Base-by-base conservation (phyloP, 2,113 vertebrate species). In the Tachysurus vachellii region DNA sequence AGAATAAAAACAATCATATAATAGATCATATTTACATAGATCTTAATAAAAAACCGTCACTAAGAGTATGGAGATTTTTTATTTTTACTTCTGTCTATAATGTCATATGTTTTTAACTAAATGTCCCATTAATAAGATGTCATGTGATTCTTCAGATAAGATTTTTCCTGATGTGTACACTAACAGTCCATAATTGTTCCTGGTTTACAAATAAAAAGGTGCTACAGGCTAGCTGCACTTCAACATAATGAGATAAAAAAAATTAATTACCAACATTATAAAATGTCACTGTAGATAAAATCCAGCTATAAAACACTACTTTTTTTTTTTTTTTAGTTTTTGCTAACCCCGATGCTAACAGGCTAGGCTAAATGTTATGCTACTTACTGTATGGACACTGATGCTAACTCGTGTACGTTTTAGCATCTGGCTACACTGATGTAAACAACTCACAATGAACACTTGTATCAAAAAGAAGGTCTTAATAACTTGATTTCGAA, bases 321-420 rank as follows among this genome's bases (percentile, higher is more conserved):
- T 14, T 28, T 14, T n/a, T n/a, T n/a, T n/a, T n/a, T n/a, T n/a
- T n/a, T n/a, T n/a, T n/a, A n/a, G n/a, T n/a, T n/a, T n/a, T 53
- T 11, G 44, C 21, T 50, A 6, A 57, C 28, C 56, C 4, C 8
- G 8, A 57, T 42, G 83, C 83, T 77, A 66, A 12, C 44, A 54
- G 75, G 26, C 42, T 66, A 79, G 9, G 68, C 44, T 36, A 26
- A 26, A 54, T 31, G 50, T 84, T 73, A 71, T 80, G 64, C 82
- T 83, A 70, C n/a, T 53, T 54, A 83, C 31, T 28, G 66, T 16
- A n/a, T 61, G 4, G 75, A 79, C n/a, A 64, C 3, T 64, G 59
- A 79, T 66, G 84, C 75, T 80, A 86, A 59, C 84, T 85, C n/a
- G 31, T 3, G 50, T 47, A 14, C 1, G 36, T 59, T 66, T 42